These are phyloP conservation scores for Megaptera novaeangliae DNA, from an alignment of 2,113 vertebrate genomes.

Conservation along the genomic window DNA sequence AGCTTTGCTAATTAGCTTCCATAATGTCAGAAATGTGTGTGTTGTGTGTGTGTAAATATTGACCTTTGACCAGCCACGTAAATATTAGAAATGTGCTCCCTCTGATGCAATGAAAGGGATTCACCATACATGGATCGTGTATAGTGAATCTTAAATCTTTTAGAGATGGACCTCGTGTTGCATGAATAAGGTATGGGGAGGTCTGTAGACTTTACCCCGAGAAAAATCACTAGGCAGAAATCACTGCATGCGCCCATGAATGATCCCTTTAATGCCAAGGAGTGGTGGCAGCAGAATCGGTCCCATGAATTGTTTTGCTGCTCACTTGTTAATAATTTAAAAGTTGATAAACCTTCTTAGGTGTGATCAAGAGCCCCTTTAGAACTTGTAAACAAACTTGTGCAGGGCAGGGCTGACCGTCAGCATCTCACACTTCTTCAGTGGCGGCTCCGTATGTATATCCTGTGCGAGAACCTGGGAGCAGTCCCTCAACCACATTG, in stretches of 20 bases:
- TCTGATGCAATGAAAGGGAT: not conserved
- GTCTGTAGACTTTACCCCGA: not conserved
- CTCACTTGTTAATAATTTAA: not conserved
- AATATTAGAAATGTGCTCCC: not conserved
- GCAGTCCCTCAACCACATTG: not conserved
- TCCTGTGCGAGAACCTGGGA: not conserved
- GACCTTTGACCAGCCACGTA: not conserved
- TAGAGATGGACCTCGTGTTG: not conserved
- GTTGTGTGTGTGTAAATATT: not conserved
- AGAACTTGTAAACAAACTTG: not conserved
- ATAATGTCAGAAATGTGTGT: not conserved
- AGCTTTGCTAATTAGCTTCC: not conserved
- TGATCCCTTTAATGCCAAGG: not conserved
- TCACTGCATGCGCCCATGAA: not conserved
- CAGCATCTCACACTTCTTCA: not conserved
- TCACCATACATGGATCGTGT: not conserved
- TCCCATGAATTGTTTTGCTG: not conserved
- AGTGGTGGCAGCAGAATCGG: not conserved
- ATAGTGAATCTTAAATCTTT: not conserved
- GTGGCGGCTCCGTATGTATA: rapidly evolving
- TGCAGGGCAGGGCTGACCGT: not conserved
- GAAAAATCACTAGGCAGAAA: not conserved
- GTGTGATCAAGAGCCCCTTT: not conserved
- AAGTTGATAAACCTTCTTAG: not conserved
- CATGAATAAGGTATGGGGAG: not conserved